Conservation (phyloP, 2,888 invertebrate species). For the Apantesis nais region DNA sequence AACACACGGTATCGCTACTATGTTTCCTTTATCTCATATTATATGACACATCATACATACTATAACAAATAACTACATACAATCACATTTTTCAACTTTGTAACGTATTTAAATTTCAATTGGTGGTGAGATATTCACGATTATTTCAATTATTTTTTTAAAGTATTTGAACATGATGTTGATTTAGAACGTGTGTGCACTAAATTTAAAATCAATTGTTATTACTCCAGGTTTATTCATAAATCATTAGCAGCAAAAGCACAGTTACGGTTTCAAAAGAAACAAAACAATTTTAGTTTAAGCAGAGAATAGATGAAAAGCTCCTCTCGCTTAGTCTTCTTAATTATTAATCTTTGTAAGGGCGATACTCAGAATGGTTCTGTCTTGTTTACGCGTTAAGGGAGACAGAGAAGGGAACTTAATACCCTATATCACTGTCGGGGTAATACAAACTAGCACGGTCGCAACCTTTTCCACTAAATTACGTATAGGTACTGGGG, state of each 20-base stretch:
- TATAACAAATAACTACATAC: too few species aligned
- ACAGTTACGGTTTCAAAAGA: conserved; percentile 64
- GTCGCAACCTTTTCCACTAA: conserved; percentile 84
- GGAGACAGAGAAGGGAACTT: conserved; percentile 82
- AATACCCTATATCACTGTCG: conserved; percentile 85
- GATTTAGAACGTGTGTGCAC: conserved; percentile 35
- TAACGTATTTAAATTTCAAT: neutral
- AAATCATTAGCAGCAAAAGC: too few species aligned
- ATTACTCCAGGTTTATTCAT: conserved; percentile 54
- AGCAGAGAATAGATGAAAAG: conserved; percentile 74
- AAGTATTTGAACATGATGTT: conserved; percentile 21
- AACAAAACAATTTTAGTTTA: conserved; percentile 76
- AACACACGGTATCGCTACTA: neutral
- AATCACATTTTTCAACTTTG: neutral
- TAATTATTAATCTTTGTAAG: conserved; percentile 83
- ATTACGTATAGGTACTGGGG: conserved; percentile 83
- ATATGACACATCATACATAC: too few species aligned
- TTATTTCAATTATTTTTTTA: neutral
- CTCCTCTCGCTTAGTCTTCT: conserved; percentile 77
- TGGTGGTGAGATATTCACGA: neutral
- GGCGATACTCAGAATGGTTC: conserved; percentile 82
- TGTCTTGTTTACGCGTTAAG: conserved; percentile 84
- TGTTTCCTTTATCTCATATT: neutral
- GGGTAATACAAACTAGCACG: conserved; percentile 83
- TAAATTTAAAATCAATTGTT: conserved; percentile 50